Percentiles rank a stretch among this genome's conserved stretches.
These are phyloP conservation scores for Hylomyscus alleni DNA, from an alignment of 2,797 vertebrate species.

Conservation along the genomic window DNA sequence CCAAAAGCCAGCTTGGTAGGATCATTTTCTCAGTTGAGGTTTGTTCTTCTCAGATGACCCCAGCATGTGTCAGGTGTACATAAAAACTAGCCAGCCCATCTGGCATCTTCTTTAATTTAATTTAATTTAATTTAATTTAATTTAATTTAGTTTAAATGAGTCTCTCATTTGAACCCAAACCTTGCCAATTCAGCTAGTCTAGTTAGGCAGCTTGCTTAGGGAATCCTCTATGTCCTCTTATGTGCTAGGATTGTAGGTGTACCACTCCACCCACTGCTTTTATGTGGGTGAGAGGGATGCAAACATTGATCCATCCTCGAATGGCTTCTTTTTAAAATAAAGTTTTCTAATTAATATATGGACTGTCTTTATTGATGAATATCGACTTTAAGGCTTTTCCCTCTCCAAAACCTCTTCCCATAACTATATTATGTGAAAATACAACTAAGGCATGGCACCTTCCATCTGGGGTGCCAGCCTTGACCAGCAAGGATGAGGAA, in stretches of 20 bases:
- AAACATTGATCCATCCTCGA: background rate
- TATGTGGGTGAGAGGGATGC: background rate
- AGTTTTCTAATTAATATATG: background rate
- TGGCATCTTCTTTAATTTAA: background rate
- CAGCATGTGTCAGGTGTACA: background rate
- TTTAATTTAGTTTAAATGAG: background rate
- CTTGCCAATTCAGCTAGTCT: no score
- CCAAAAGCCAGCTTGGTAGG: background rate
- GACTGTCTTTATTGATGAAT: constrained; percentile 7
- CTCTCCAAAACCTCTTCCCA: background rate
- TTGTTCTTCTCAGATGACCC: background rate
- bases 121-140: background rate
- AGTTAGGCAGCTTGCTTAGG: background rate
- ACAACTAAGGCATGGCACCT: background rate
- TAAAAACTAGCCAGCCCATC: background rate
- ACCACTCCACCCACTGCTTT: background rate
- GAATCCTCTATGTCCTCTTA: no score
- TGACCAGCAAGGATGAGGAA: background rate
- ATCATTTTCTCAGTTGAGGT: background rate
- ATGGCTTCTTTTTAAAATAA: background rate
- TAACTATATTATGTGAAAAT: background rate
- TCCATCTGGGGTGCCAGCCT: background rate
- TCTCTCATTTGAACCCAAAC: background rate
- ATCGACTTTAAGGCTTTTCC: background rate
- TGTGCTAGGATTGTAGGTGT: background rate